Evolutionary conservation across 1,140 invertebrate species (phyloP).

Genomic region (Scaptomyza hsui): DNA sequence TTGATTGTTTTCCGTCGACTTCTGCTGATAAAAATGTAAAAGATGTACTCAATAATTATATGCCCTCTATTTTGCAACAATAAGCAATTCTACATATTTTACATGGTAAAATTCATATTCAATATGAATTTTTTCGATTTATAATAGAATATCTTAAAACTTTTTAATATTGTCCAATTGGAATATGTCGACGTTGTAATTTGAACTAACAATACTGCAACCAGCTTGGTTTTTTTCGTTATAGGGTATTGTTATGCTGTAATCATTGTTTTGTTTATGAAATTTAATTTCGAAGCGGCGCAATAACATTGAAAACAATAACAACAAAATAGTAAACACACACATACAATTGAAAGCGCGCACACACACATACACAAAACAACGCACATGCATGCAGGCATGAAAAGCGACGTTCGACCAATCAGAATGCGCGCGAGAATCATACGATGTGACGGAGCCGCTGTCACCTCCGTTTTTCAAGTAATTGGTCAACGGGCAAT

Average conservation of each 20-base stretch:
- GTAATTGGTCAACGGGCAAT: slow-evolving; percentile 6
- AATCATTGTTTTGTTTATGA: slow-evolving; percentile 63
- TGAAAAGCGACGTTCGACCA: slow-evolving; percentile 54
- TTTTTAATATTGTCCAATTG: neutral
- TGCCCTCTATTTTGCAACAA: slow-evolving; percentile 1
- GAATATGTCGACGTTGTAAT: neutral
- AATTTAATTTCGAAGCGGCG: slow-evolving; percentile 58
- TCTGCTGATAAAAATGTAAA: slow-evolving; percentile 35
- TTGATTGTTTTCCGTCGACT: slow-evolving; percentile 9
- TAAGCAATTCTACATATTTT: slow-evolving; percentile 6
- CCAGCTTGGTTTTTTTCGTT: neutral
- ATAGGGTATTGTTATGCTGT: slow-evolving; percentile 27
- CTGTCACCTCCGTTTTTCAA: slow-evolving; percentile 40
- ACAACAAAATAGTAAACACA: slow-evolving; percentile 40
- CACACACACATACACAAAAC: slow-evolving; percentile 7
- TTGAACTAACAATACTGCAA: neutral
- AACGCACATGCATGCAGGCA: slow-evolving; percentile 41
- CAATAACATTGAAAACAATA: slow-evolving; percentile 52
- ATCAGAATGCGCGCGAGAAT: slow-evolving; percentile 65
- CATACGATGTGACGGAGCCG: slow-evolving; percentile 66
- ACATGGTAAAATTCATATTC: no score
- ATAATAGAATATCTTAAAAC: neutral
- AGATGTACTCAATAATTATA: neutral
- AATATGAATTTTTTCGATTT: slow-evolving; percentile 4
- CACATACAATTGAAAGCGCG: slow-evolving; percentile 8